Evolutionary conservation across 2,113 vertebrate genomes (phyloP).

Genomic region (Furnarius figulus): DNA sequence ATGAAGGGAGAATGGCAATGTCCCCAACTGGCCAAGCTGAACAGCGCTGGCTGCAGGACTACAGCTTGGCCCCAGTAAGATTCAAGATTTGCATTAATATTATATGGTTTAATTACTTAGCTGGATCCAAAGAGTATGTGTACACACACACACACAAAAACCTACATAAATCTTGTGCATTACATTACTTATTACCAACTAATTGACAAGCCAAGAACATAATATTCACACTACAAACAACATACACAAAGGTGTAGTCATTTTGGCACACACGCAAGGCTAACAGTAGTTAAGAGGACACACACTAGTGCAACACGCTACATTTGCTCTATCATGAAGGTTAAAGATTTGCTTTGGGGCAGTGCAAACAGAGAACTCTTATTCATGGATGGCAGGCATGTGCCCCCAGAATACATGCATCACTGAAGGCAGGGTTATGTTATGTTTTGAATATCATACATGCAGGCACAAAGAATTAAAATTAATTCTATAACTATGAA

Average conservation of each 20-base stretch:
- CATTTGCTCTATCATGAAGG: background rate
- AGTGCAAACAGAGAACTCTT: background rate
- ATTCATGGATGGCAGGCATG: background rate
- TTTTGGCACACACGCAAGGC: background rate
- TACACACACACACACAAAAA: background rate
- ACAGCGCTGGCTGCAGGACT: background rate
- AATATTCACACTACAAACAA: background rate
- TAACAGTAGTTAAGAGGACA: background rate
- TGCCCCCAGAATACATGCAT: background rate
- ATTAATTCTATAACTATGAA: background rate
- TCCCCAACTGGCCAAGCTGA: background rate
- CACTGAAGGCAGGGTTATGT: background rate
- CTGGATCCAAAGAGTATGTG: background rate
- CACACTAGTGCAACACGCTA: background rate
- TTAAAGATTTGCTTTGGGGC: background rate
- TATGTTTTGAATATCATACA: background rate
- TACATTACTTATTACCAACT: background rate
- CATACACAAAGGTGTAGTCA: background rate
- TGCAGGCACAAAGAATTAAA: constrained; percentile 18
- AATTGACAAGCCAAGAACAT: background rate
- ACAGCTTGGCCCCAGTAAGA: background rate
- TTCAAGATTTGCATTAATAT: background rate
- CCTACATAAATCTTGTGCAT: background rate
- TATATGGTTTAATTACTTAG: background rate
- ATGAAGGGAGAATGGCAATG: background rate